A percentile compares a stretch with the other conserved stretches of the same genome.
These are phyloP conservation scores for Lysandra coridon DNA, from an alignment of 2,888 invertebrate species.

Conservation along the genomic window DNA sequence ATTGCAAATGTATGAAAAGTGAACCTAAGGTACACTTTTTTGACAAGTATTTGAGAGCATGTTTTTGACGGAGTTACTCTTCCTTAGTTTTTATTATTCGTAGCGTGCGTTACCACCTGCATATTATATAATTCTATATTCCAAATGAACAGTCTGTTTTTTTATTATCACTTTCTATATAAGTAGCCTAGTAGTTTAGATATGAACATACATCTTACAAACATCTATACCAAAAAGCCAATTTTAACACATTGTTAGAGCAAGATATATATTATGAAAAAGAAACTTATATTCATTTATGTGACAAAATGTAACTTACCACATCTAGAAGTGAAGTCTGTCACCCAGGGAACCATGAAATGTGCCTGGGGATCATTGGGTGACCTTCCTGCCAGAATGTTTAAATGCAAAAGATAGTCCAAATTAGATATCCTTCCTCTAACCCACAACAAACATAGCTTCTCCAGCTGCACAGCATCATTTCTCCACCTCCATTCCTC, in stretches of 20 bases:
- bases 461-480: slow-evolving; percentile 66
- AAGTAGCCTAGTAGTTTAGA: no score
- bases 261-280: no score
- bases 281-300: background rate
- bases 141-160: background rate
- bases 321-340: slow-evolving; percentile 91
- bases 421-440: slow-evolving; percentile 93
- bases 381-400: slow-evolving; percentile 90
- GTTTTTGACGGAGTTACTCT: no score
- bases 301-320: slow-evolving; percentile 67
- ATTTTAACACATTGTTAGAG: no score
- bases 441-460: slow-evolving; percentile 89
- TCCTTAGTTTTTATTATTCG: no score
- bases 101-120: no score
- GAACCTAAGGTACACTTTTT: no score
- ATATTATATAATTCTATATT: background rate
- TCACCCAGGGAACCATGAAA: slow-evolving; percentile 98
- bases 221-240: no score
- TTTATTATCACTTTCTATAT: background rate
- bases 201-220: no score
- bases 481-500: slow-evolving; percentile 65
- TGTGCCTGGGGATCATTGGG: slow-evolving; percentile 94
- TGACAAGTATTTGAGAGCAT: no score
- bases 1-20: no score
- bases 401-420: slow-evolving; percentile 94